Percentiles rank a stretch among this genome's conserved stretches.
Evolutionary conservation across 2,797 vertebrate species (phyloP).

Genomic region (Podarcis siculus): DNA sequence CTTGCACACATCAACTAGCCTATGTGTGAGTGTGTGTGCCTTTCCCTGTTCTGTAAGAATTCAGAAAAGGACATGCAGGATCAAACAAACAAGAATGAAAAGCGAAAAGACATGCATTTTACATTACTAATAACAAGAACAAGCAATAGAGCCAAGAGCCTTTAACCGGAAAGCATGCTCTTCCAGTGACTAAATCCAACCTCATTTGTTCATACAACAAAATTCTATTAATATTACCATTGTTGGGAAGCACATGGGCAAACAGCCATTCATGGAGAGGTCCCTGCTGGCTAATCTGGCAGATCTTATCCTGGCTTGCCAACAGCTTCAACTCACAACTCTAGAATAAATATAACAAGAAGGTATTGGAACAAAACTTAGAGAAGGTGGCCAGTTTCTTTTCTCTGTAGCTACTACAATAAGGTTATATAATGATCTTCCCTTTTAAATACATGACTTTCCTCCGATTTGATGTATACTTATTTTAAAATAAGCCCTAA

Average conservation of each 20-base stretch:
- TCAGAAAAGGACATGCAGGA: neutral
- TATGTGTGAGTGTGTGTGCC: no score
- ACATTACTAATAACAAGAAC: neutral
- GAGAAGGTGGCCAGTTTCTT: neutral
- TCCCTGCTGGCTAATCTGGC: conserved; percentile 8
- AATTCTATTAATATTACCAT: neutral
- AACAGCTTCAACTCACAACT: neutral
- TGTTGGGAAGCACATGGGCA: neutral
- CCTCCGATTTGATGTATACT: neutral
- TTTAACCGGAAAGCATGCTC: neutral
- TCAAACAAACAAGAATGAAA: neutral
- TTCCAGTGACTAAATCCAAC: neutral
- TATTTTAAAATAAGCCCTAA: neutral
- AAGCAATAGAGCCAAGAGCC: neutral
- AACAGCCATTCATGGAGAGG: neutral
- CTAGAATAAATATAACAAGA: neutral
- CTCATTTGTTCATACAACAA: conserved; percentile 6
- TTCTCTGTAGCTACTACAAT: neutral
- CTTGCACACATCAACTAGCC: neutral
- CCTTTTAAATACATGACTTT: neutral
- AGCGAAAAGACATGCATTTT: neutral
- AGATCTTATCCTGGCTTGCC: neutral
- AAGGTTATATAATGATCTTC: no score
- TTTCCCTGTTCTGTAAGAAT: neutral
- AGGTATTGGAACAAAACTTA: neutral